A percentile compares a stretch with the other conserved stretches of the same genome.
Conservation (phyloP, 2,797 vertebrate genomes). For the Lateolabrax maculatus region DNA sequence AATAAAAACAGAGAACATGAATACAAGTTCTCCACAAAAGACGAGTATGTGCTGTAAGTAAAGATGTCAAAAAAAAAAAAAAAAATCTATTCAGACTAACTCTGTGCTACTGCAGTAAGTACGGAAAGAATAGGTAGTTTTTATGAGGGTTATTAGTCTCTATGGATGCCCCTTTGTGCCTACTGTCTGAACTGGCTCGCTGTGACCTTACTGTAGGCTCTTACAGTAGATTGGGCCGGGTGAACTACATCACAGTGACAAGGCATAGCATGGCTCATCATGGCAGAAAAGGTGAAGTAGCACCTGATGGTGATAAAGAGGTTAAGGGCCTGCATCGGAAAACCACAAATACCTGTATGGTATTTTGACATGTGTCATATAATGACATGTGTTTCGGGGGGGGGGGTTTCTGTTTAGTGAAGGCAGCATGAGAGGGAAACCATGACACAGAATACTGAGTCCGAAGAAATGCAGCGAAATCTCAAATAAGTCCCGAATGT, state of each 20-base stretch:
- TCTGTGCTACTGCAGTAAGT: conserved; percentile 48
- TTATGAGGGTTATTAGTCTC: conserved; percentile 35
- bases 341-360: conserved; percentile 33
- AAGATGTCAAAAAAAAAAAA: conserved; percentile 26
- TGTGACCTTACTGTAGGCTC: conserved; percentile 52
- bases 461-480: conserved; percentile 52
- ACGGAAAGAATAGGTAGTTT: conserved; percentile 43
- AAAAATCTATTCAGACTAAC: conserved; percentile 35
- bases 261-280: conserved; percentile 78
- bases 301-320: conserved; percentile 54
- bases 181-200: conserved; percentile 43
- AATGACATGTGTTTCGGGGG: conserved; percentile 13
- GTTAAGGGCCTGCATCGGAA: conserved; percentile 31
- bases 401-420: conserved; percentile 49
- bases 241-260: conserved; percentile 72
- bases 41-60: conserved; percentile 5
- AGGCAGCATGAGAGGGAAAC: conserved; percentile 69
- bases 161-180: conserved; percentile 32
- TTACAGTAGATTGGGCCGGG: conserved; percentile 49
- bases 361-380: conserved; percentile 18
- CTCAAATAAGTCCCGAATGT: conserved; percentile 41
- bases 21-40: conserved; percentile 24
- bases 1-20: conserved; percentile 44
- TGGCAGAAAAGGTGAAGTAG: conserved; percentile 72
- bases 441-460: conserved; percentile 40